A percentile compares a stretch with the other conserved stretches of the same genome.
Evolutionary conservation across 2,888 invertebrate species (phyloP).

Genomic region (Pocota personata): DNA sequence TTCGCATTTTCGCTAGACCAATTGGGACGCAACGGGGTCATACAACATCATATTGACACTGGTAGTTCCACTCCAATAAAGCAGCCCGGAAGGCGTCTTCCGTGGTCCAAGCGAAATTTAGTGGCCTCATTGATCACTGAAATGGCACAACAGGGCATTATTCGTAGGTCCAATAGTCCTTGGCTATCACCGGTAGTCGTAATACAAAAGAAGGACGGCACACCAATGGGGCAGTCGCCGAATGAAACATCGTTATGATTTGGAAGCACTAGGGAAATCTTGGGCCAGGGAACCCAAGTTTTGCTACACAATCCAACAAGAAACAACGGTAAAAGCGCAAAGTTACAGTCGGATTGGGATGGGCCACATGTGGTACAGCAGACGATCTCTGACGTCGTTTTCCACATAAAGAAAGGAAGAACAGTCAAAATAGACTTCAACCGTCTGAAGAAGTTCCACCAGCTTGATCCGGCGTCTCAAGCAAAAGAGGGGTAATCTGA

Average conservation of each 20-base stretch:
- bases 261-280: background rate
- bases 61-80: too few species aligned
- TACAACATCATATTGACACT: background rate
- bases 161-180: background rate
- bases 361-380: background rate
- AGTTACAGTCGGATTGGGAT: constrained; percentile 1
- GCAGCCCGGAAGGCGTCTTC: background rate
- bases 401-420: background rate
- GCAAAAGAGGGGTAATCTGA: too few species aligned
- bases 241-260: constrained; percentile 8
- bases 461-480: too few species aligned
- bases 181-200: background rate
- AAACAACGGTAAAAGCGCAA: background rate
- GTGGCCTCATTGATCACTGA: background rate
- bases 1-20: too few species aligned
- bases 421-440: background rate
- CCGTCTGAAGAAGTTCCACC: too few species aligned
- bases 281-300: background rate
- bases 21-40: too few species aligned
- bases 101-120: background rate
- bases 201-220: background rate
- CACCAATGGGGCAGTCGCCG: background rate
- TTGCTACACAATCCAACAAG: constrained; percentile 7
- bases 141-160: background rate
- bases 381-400: background rate